Percentiles rank a stretch among this genome's conserved stretches.
Evolutionary conservation across 92 coral and sea anemone species (phyloP).

Genomic region (Phenganax stokvisi): DNA sequence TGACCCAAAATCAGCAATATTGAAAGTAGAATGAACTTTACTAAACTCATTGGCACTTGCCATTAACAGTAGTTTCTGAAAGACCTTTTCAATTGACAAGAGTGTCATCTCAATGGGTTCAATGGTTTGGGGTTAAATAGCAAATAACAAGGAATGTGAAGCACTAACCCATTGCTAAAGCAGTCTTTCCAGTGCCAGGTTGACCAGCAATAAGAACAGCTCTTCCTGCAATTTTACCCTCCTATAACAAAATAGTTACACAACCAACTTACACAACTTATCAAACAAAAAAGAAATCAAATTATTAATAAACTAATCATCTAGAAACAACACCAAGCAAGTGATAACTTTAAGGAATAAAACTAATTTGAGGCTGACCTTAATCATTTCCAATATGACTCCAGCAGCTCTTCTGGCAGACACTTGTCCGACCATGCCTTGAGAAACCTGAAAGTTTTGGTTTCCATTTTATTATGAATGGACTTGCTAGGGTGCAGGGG

Average conservation of each 20-base stretch:
- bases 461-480: neutral
- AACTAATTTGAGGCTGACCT: slow-evolving; percentile 42
- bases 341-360: neutral
- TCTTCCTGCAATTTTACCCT: slow-evolving; percentile 97
- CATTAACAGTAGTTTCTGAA: no score
- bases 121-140: no score
- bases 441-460: slow-evolving; percentile 61
- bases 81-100: no score
- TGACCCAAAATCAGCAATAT: no score
- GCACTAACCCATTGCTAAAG: slow-evolving; percentile 89
- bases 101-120: no score
- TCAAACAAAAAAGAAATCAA: neutral
- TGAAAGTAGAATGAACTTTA: no score
- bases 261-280: neutral
- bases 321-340: no score
- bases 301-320: neutral
- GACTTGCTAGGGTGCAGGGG: neutral
- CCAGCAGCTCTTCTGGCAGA: slow-evolving; percentile 98
- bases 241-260: slow-evolving; percentile 38
- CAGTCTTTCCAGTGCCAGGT: slow-evolving; percentile 98
- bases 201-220: slow-evolving; percentile 97
- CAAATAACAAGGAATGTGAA: neutral
- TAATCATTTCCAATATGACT: slow-evolving; percentile 90
- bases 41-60: no score
- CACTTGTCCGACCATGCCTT: slow-evolving; percentile 98